Evolutionary conservation across 2,888 invertebrate species (phyloP), one percentile per base, ranked within the genome.

Genomic region (Ophion ventricosus): DNA sequence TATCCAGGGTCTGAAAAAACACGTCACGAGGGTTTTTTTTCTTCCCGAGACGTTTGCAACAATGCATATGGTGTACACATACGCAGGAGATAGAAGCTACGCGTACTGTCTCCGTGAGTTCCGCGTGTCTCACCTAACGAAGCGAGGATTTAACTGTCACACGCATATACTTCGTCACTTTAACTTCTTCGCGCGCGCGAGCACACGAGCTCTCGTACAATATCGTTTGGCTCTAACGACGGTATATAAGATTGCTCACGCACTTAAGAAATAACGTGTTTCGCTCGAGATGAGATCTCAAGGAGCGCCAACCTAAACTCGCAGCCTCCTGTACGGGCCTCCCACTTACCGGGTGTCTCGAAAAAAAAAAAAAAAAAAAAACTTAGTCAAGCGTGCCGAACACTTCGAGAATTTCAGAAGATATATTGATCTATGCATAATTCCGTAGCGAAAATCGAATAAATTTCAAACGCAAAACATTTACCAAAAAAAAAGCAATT

Each of bases 121-220:
- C 61, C 66, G 43, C 49, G 49, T 81, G 78, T 70, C 84, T 81
- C 63, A 81, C 77, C 84, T 81, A 81, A 79, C 81, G 84, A 81
- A 84, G 82, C 80, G 59, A 84, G 82, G 84, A 84, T 86, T 86
- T 83, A 83, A 74, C 82, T 83, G 79, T 82, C 77, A 78, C 80
- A 80, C 80, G 78, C 82, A 69, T 77, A 82, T 82, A 63, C 61
- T 83, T 84, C 76, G 79, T 86, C 72, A 82, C 70, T 80, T 75
- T 72, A 84, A 84, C 82, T 86, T 79, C 11, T 59, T 49, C 49
- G 14, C 17, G 17, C 17, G 17, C 61, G 49, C 54, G 35, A 56
- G 35, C 56, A 17, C 78, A 69, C 69, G 26, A 56, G n/a, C 69
- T 23, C 23, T 14, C 59, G 26, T 29, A 67, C 25, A 76, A 49